Evolutionary conservation across 92 coral and sea anemone genomes (phyloP).

Genomic region (Blastomussa wellsi): DNA sequence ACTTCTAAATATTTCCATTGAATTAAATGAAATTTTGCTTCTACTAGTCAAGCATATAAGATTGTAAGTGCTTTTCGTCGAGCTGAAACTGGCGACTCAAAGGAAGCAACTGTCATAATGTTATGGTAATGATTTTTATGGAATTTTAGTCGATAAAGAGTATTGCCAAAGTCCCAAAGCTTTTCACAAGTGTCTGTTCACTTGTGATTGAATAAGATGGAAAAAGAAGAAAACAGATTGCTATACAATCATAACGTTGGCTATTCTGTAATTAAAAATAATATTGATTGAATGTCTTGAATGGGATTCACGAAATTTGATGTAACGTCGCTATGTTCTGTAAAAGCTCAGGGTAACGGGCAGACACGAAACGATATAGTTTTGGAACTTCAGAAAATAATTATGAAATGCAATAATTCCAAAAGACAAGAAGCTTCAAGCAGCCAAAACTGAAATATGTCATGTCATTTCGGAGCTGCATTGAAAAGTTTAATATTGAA

Average conservation of each 20-base stretch:
- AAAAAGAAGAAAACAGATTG: background rate
- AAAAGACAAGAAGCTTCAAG: background rate
- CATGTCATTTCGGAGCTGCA: background rate
- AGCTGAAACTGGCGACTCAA: background rate
- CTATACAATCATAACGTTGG: background rate
- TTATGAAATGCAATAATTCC: background rate
- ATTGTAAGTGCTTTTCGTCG: background rate
- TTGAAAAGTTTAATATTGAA: conserved; percentile 5
- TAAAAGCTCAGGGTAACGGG: background rate
- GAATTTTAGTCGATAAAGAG: background rate
- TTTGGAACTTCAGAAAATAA: conserved; percentile 3
- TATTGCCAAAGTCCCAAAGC: background rate
- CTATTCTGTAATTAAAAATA: background rate
- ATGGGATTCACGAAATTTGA: background rate
- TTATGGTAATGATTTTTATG: background rate
- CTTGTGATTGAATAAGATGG: background rate
- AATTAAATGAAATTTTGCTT: background rate
- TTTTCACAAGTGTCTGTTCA: background rate
- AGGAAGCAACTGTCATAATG: background rate
- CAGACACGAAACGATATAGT: background rate
- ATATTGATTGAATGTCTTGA: background rate
- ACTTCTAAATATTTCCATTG: conserved; percentile 1
- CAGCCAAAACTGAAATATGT: conserved; percentile 8
- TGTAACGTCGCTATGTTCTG: conserved; percentile 2
- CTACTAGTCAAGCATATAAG: background rate